These are phyloP conservation scores for Tachina fera DNA, from an alignment of 2,888 invertebrate species.

Conservation along the genomic window DNA sequence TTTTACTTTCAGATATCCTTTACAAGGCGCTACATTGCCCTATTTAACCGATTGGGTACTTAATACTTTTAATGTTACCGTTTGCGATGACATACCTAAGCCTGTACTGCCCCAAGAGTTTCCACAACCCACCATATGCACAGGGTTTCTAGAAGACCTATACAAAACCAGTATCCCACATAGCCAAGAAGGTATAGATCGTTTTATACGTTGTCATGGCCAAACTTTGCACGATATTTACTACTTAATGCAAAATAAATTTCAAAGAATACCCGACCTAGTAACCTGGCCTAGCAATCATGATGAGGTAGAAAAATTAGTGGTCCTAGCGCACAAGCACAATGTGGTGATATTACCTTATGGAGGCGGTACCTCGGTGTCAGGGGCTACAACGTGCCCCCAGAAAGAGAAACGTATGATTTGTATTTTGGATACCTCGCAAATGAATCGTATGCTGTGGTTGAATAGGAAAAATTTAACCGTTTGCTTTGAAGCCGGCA, in stretches of 20 bases:
- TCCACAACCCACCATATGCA: slow-evolving; percentile 87
- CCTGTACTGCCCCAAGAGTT: slow-evolving; percentile 86
- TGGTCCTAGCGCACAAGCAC: slow-evolving; percentile 88
- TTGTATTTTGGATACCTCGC: slow-evolving; percentile 95
- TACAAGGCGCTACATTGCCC: slow-evolving; percentile 88
- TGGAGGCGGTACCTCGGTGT: slow-evolving; percentile 97
- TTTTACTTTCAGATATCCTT: slow-evolving; percentile 87
- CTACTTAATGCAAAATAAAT: slow-evolving; percentile 88
- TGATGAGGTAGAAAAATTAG: slow-evolving; percentile 92
- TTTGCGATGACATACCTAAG: slow-evolving; percentile 82
- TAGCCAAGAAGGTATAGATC: slow-evolving; percentile 91
- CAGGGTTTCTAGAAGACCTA: slow-evolving; percentile 86
- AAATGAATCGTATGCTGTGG: slow-evolving; percentile 98
- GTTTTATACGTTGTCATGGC: slow-evolving; percentile 94
- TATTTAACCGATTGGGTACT: slow-evolving; percentile 92
- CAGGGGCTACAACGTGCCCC: slow-evolving; percentile 94
- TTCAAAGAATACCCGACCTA: slow-evolving; percentile 95
- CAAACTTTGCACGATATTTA: slow-evolving; percentile 96
- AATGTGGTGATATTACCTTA: slow-evolving; percentile 95
- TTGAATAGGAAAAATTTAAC: slow-evolving; percentile 93
- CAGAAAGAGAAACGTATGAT: slow-evolving; percentile 90
- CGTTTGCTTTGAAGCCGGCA: slow-evolving; percentile 93
- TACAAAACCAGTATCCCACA: slow-evolving; percentile 84
- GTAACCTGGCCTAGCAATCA: slow-evolving; percentile 96
- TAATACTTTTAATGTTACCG: slow-evolving; percentile 87